Evolutionary conservation across 2,888 invertebrate genomes (phyloP), one percentile per base, ranked within the genome.

Genomic region (Acronicta alni): DNA sequence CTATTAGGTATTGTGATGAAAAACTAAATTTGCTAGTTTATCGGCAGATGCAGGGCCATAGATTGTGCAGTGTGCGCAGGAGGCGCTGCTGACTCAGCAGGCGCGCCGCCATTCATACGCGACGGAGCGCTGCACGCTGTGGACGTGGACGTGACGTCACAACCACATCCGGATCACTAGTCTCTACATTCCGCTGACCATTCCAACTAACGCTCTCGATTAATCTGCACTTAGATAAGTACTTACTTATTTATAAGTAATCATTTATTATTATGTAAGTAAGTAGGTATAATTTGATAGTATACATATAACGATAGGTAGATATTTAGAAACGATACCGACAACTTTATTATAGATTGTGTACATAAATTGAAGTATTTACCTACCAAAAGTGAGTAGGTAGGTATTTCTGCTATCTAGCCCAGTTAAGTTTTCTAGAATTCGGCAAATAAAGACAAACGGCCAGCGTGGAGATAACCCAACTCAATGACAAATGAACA

Each of bases 401-500:
- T 32, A 32, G 14, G 32, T 32, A 32, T 14, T 32, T 14, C n/a
- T n/a, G 14, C 32, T 32, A 32, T 32, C 32, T 14, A 4, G 32
- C 16, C 9, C 3, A 46, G 20, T 32, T 61, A 57, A 30, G 30
- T 15, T 56, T 49, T 18, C 37, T 15, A 17, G 15, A 46, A 57
- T 46, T 57, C 15, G 49, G 30, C 35, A 32, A 64, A 15, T 63
- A 20, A 44, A 39, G 26, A 37, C 38, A 44, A 44, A 18, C 38
- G 41, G 37, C 30, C 49, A 18, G 30, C 17, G 44, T 17, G 0
- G 14, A 53, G 66, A 64, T 64, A 65, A 58, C 52, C 37, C 18
- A 10, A 12, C 52, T 37, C 52, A 58, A 52, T 52, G 58, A 64
- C 64, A 64, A 52, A 39, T 45, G 47, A 18, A 47, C 43, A 17